Base-by-base conservation (phyloP, 2,113 vertebrate genomes). In the Lagopus muta region DNA sequence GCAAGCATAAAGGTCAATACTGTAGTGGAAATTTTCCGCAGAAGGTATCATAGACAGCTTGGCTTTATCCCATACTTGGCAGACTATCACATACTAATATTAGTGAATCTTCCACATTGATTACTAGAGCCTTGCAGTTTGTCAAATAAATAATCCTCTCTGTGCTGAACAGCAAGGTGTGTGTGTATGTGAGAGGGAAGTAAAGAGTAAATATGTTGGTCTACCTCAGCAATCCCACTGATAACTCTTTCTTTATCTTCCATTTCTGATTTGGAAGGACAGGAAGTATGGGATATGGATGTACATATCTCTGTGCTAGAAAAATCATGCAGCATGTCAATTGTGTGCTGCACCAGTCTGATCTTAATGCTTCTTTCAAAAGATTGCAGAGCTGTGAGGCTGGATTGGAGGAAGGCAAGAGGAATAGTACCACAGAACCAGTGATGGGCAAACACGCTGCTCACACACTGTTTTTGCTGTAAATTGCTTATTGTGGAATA, bases 391-490 rank as follows among this genome's bases (percentile, higher is more conserved):
- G 45, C 21, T 12, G 38, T 34, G 47, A 40, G 34, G 10, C 19
- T 67, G 47, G 60, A 13, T 14, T 50, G 27, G 40, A 48, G 36
- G 60, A 67, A 82, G 50, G 58, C n/a, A 42, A 42, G 57, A 81
- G 43, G 38, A 71, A 25, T 28, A 32, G 43, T 52, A 11, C 52
- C 9, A 7, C 17, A 81, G 32, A 58, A 42, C n/a, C 58, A 13
- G 30, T 40, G 43, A 16, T 60, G 43, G 36, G 8, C 6, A 0
- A 5, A 8, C 1, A 0, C 34, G 1, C 9, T n/a, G 58, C 16
- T 77, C 50, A 43, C 36, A 27, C n/a, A 19, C 8, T 13, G 58
- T 17, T 54, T 50, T 54, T 72, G n/a, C n/a, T 71, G 20, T 70
- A 50, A 40, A 42, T 65, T 16, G 11, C 57, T 65, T 58, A 15